Conservation (phyloP, 2,888 invertebrate genomes). For the Polia nebulosa region DNA sequence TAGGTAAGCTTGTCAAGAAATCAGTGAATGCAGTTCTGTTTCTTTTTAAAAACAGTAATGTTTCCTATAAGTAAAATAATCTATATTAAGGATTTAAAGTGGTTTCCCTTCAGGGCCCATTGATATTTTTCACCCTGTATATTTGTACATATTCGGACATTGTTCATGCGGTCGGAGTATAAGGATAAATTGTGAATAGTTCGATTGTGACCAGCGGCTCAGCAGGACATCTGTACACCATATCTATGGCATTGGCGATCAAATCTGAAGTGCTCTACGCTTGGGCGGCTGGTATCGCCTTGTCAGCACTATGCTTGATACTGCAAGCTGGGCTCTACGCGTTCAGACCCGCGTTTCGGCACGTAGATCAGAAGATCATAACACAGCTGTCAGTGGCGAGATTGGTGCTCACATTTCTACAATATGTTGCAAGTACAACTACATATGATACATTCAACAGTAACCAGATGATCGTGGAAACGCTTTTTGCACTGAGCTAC, state of each 20-base stretch:
- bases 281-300: constrained; percentile 74
- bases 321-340: constrained; percentile 70
- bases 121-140: too few species aligned
- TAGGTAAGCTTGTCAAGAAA: too few species aligned
- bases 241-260: background rate
- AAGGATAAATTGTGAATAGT: constrained; percentile 10
- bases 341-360: constrained; percentile 72
- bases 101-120: too few species aligned
- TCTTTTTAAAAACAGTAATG: too few species aligned
- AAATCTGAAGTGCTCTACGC: too few species aligned
- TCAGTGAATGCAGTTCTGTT: too few species aligned
- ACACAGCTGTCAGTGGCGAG: constrained; percentile 76
- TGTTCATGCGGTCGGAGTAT: too few species aligned
- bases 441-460: background rate
- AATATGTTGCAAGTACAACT: constrained; percentile 41
- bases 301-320: constrained; percentile 71
- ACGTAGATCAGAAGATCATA: constrained; percentile 78
- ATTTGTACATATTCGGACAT: too few species aligned
- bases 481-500: constrained; percentile 56
- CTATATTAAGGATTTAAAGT: too few species aligned
- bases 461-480: background rate
- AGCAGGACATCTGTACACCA: constrained; percentile 15
- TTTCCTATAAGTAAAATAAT: too few species aligned
- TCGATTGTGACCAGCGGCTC: background rate
- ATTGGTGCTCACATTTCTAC: constrained; percentile 71